Base-by-base conservation (phyloP, 2,888 invertebrate genomes). In the Cyclophora punctaria region DNA sequence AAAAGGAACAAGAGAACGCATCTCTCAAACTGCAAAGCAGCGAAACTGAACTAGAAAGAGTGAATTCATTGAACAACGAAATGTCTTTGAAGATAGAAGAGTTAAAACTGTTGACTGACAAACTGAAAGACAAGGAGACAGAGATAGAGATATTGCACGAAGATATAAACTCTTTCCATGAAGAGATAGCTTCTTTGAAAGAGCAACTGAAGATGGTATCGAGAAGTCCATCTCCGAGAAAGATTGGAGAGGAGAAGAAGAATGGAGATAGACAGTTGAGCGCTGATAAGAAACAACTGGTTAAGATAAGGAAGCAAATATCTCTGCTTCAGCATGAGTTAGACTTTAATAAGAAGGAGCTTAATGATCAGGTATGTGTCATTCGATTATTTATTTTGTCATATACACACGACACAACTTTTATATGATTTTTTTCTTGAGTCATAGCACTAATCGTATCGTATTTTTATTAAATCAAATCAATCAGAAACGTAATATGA, bases 261-360 rank as follows among this genome's bases (percentile, higher is more conserved):
- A 86, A 90, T 6, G 51, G 67, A 2, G 80, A 80, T 55, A 63
- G 82, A 58, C 90, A 89, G 51, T 90, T 91, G 45, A 87, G 80
- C 35, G 90, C 83, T 4, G 92, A 92, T 57, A 86, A 91, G 52
- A 87, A 90, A 35, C 92, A 92, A 57, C 63, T 93, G 5, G 87
- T 87, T 1, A 90, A 87, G 64, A 91, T 87, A 34, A 75, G 80
- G 59, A 82, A 83, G 64, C 87, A 78, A 73, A 84, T 74, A 57
- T 85, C 74, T 34, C 65, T 71, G 64, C 73, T 89, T 60, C 88
- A 88, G 52, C 83, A 83, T 49, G 87, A 89, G 55, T 63, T 89
- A 44, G 85, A 86, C 59, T 85, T 83, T 51, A 83, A 85, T 58
- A 83, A 81, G 69, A 89, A 87, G 63, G 87, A 89, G 55, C 67